These are phyloP conservation scores for Gallinago solitaria DNA, from an alignment of 2,797 vertebrate genomes.

Conservation along the genomic window DNA sequence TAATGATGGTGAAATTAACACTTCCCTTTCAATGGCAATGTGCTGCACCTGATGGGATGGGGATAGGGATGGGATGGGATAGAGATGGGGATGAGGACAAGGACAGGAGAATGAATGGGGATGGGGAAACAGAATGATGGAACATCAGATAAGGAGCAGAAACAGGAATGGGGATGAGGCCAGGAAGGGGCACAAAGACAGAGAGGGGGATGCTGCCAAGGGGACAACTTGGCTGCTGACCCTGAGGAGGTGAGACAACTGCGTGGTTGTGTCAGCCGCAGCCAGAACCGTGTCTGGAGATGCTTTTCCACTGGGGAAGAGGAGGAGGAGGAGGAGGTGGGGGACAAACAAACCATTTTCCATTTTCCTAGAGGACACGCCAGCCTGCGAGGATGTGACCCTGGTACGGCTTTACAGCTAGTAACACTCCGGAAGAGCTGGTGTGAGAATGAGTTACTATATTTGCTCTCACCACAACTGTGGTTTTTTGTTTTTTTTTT, in stretches of 20 bases:
- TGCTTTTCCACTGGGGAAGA: not conserved
- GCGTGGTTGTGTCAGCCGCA: not conserved
- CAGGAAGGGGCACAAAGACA: not conserved
- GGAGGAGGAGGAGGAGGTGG: not conserved
- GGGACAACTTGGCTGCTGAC: fast-evolving
- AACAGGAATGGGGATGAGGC: no score
- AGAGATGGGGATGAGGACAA: no score
- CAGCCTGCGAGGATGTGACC: not conserved
- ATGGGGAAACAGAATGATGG: not conserved
- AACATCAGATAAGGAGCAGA: not conserved
- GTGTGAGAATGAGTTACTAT: not conserved
- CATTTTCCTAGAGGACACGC: not conserved
- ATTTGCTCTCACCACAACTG: not conserved
- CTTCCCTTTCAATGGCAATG: not conserved
- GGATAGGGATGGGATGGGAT: no score
- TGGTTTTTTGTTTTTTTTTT: not conserved
- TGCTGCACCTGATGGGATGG: not conserved
- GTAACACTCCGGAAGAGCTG: not conserved
- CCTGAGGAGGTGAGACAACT: fast-evolving
- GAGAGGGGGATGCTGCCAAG: not conserved
- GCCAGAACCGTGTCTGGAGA: fast-evolving
- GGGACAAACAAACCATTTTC: not conserved
- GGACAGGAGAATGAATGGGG: no score
- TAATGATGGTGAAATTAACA: not conserved
- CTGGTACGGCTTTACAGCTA: not conserved